phyloP scores from a whole-genome alignment of 92 coral and sea anemone genomes.

The Zoanthus gigantus region DNA sequence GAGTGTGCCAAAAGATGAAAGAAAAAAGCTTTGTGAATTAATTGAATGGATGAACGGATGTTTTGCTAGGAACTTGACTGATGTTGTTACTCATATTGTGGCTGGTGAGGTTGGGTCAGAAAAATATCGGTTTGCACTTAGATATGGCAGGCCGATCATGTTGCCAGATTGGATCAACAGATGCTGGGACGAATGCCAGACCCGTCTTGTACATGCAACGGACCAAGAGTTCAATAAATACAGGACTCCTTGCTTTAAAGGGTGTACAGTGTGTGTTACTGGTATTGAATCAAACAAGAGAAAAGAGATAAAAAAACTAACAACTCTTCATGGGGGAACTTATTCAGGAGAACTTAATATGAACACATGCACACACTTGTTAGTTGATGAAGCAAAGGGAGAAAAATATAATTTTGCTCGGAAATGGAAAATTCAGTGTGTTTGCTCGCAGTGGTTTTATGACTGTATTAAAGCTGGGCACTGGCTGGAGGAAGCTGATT shows the following conservation, averaged over 20 bases:
- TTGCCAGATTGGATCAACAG: constrained; percentile 88
- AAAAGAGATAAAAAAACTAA: constrained; percentile 72
- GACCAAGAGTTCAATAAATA: constrained; percentile 73
- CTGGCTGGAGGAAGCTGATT: constrained; percentile 84
- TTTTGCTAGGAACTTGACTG: constrained; percentile 76
- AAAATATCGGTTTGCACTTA: constrained; percentile 88
- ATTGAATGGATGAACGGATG: constrained; percentile 90
- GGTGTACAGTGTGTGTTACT: constrained; percentile 91
- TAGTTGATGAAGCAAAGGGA: constrained; percentile 86
- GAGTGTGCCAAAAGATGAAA: constrained; percentile 73
- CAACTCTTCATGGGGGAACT: constrained; percentile 78
- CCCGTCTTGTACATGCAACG: constrained; percentile 69
- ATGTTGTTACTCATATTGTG: constrained; percentile 90
- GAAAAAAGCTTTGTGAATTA: constrained; percentile 73
- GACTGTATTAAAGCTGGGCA: constrained; percentile 87
- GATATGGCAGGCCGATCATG: constrained; percentile 74
- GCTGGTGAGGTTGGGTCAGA: constrained; percentile 97
- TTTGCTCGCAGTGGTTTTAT: constrained; percentile 86
- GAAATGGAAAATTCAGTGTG: constrained; percentile 92
- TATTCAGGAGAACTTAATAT: constrained; percentile 87
- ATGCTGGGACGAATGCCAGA: constrained; percentile 76
- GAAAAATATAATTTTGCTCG: constrained; percentile 91
- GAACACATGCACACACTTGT: constrained; percentile 91
- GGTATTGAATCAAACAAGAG: constrained; percentile 81
- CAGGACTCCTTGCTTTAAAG: constrained; percentile 87